Percentiles rank a stretch among this genome's conserved stretches.
phyloP scores from a whole-genome alignment of 2,797 vertebrate species.

The Acrossocheilus wenchowensis region DNA sequence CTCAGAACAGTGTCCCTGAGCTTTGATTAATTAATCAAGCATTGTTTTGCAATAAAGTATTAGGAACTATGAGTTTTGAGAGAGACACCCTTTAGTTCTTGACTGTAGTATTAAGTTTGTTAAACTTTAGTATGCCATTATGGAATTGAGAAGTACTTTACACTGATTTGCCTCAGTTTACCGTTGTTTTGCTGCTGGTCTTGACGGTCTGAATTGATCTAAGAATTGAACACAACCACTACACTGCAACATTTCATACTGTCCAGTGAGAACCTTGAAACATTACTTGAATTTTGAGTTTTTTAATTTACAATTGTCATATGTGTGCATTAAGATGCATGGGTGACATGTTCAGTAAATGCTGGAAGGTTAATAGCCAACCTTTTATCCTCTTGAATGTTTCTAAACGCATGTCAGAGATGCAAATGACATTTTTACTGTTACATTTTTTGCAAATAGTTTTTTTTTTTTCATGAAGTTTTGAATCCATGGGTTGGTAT shows the following conservation, averaged over 20 bases:
- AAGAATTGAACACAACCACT: conserved; percentile 46
- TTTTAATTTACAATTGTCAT: conserved; percentile 44
- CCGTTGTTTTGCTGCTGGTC: conserved; percentile 46
- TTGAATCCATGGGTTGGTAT: conserved; percentile 26
- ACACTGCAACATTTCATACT: conserved; percentile 28
- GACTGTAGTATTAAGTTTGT: neutral
- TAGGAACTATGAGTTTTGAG: neutral
- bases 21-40: neutral
- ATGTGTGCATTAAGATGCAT: conserved; percentile 36
- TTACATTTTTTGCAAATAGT: conserved; percentile 35
- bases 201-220: neutral
- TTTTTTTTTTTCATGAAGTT: conserved; percentile 8
- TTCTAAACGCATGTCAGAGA: conserved; percentile 24
- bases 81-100: conserved; percentile 4
- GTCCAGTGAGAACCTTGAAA: conserved; percentile 10
- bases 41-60: neutral
- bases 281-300: conserved; percentile 58
- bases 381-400: conserved; percentile 49
- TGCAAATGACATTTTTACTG: conserved; percentile 42
- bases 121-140: conserved; percentile 5
- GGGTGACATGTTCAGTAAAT: conserved; percentile 43
- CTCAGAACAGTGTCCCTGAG: conserved; percentile 7
- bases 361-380: conserved; percentile 54
- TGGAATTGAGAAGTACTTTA: conserved; percentile 35
- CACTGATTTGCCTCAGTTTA: conserved; percentile 28